Evolutionary conservation across 2,797 vertebrate genomes (phyloP).

Genomic region (Rhinichthys osculus): DNA sequence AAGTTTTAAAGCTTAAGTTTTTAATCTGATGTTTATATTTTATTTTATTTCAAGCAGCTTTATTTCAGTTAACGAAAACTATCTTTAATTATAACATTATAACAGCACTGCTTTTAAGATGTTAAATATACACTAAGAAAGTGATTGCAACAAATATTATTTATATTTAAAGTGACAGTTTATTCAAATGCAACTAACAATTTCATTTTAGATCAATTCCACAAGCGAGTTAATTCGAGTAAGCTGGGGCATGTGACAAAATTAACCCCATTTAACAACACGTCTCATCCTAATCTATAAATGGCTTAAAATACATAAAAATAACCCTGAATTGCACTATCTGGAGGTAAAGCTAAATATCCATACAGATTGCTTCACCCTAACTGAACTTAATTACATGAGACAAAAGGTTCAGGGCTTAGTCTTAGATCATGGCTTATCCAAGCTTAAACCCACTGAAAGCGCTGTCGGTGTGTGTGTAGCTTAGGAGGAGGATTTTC

Average conservation of each 20-base stretch:
- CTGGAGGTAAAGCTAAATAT: neutral
- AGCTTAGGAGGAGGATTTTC: neutral
- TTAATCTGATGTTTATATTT: too few relatives aligned
- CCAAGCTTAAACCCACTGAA: neutral
- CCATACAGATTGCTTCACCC: neutral
- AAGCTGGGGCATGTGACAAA: neutral
- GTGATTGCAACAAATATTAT: neutral
- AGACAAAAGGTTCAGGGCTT: neutral
- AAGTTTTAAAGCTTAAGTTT: too few relatives aligned
- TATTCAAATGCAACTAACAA: neutral
- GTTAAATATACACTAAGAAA: neutral
- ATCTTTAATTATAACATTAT: neutral
- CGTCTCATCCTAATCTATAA: neutral
- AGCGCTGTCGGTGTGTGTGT: neutral
- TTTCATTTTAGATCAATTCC: neutral
- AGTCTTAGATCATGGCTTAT: neutral
- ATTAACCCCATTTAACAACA: neutral
- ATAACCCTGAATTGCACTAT: neutral
- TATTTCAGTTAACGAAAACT: too few relatives aligned
- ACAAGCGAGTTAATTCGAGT: neutral
- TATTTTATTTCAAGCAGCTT: too few relatives aligned
- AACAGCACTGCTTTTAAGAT: neutral
- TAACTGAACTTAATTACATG: neutral
- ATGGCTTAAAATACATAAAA: neutral
- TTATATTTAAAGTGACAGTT: neutral